Percentiles rank a stretch among this genome's conserved stretches.
phyloP scores from a whole-genome alignment of 1,140 invertebrate genomes.

The Neodiprion pinetum region DNA sequence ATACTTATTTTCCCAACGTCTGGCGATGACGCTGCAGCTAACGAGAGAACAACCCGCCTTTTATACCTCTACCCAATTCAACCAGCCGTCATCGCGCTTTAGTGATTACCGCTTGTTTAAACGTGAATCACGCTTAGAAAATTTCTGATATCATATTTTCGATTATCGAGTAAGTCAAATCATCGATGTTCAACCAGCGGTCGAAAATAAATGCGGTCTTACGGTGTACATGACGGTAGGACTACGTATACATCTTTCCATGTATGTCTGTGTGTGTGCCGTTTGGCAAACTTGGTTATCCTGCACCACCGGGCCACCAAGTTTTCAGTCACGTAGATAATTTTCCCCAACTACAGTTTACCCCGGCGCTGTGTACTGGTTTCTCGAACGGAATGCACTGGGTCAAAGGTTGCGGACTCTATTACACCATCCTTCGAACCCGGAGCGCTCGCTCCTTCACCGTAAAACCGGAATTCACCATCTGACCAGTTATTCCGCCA shows the following conservation, averaged over 20 bases:
- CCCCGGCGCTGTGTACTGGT: neutral
- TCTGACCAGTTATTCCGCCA: too few species aligned
- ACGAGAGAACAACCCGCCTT: neutral
- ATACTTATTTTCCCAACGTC: neutral
- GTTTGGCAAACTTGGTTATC: too few species aligned
- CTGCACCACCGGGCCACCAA: too few species aligned
- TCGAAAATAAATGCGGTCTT: neutral
- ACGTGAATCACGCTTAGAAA: too few species aligned
- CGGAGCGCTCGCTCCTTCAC: neutral
- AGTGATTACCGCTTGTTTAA: too few species aligned
- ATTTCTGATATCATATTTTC: too few species aligned
- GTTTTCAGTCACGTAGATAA: neutral
- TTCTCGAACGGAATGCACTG: neutral
- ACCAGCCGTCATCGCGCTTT: too few species aligned
- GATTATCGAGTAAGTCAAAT: neutral
- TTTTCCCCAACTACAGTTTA: neutral
- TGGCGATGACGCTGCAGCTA: neutral
- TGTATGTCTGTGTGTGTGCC: too few species aligned
- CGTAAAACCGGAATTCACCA: neutral
- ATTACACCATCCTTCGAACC: neutral
- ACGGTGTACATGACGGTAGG: neutral
- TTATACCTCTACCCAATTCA: too few species aligned
- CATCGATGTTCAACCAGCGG: neutral
- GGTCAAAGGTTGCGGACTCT: neutral
- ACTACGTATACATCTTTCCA: too few species aligned